Conservation (phyloP, 2,888 invertebrate genomes). For the Phorcus lineatus region DNA sequence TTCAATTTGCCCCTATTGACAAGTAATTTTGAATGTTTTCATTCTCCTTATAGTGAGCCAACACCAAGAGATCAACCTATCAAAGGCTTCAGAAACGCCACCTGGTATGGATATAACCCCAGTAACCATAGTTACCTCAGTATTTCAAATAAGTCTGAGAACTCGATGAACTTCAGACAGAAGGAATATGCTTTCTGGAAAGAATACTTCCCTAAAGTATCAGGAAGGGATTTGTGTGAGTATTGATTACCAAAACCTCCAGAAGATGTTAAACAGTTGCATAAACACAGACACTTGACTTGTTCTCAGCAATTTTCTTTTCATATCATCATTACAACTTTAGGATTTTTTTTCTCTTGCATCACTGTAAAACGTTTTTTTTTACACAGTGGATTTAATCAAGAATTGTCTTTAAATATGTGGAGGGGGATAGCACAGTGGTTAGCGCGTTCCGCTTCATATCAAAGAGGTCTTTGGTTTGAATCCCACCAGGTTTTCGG, state of each 20-base stretch:
- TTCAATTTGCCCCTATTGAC: too few species aligned
- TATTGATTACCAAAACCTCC: conserved; percentile 10
- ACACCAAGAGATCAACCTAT: conserved; percentile 59
- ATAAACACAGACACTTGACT: neutral
- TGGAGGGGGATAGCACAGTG: too few species aligned
- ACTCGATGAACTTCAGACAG: conserved; percentile 69
- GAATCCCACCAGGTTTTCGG: too few species aligned
- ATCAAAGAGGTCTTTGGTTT: too few species aligned
- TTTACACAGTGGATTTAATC: too few species aligned
- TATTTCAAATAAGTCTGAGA: conserved; percentile 65
- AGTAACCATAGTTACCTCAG: conserved; percentile 72
- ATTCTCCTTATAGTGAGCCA: conserved; percentile 72
- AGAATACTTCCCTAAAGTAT: conserved; percentile 68
- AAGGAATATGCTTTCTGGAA: conserved; percentile 73
- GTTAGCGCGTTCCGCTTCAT: too few species aligned
- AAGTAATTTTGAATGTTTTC: too few species aligned
- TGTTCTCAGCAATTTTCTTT: too few species aligned
- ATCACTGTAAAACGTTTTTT: too few species aligned
- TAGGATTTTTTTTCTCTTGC: too few species aligned
- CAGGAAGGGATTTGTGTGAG: conserved; percentile 63
- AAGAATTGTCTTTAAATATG: too few species aligned
- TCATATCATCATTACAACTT: too few species aligned
- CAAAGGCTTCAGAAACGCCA: conserved; percentile 60
- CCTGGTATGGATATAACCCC: conserved; percentile 72
- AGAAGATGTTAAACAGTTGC: neutral